Evolutionary conservation across 2,797 vertebrate genomes (phyloP).

Genomic region (Taenioides sp.): DNA sequence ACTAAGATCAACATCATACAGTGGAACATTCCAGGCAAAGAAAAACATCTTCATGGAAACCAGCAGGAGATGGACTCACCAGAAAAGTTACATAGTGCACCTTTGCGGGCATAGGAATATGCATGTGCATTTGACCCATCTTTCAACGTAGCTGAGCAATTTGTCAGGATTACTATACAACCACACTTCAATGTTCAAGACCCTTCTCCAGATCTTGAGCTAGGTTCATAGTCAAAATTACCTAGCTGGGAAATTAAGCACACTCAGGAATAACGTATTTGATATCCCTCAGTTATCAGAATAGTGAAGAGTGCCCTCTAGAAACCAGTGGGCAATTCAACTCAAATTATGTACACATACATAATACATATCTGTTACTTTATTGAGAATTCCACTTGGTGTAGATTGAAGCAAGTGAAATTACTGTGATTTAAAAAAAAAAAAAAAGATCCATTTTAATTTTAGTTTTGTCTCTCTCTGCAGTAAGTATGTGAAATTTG

Average conservation of each 20-base stretch:
- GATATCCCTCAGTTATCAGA: background rate
- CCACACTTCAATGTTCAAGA: background rate
- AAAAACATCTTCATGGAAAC: too few relatives aligned
- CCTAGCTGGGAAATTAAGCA: background rate
- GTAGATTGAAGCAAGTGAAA: background rate
- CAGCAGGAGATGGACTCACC: too few relatives aligned
- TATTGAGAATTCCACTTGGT: constrained; percentile 7
- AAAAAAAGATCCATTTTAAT: constrained; percentile 16
- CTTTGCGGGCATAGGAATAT: too few relatives aligned
- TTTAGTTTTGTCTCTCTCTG: constrained; percentile 50
- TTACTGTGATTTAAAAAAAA: background rate
- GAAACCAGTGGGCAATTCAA: background rate
- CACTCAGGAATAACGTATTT: background rate
- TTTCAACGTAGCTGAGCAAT: background rate
- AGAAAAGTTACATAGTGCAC: too few relatives aligned
- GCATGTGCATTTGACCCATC: too few relatives aligned
- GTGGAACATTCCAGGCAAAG: too few relatives aligned
- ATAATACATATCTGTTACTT: background rate
- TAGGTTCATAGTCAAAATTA: background rate
- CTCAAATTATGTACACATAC: background rate
- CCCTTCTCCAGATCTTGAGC: background rate
- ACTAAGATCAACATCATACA: too few relatives aligned
- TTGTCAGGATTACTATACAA: background rate
- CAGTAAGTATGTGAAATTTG: constrained; percentile 60
- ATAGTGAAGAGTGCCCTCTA: background rate